These are phyloP conservation scores for Parotocinclus haroldoi DNA, from an alignment of 2,797 vertebrate species.

Conservation along the genomic window DNA sequence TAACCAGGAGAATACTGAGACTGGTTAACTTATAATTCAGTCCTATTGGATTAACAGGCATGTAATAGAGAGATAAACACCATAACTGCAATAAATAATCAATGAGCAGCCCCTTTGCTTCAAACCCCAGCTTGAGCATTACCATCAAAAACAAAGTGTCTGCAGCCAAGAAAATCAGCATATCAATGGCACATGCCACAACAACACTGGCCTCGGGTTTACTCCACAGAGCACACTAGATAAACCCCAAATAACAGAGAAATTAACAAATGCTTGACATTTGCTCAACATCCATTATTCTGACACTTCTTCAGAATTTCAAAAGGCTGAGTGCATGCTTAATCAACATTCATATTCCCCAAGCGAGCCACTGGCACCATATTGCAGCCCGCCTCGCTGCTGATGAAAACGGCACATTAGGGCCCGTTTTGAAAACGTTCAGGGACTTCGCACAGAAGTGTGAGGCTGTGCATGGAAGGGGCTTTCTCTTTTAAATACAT, in stretches of 20 bases:
- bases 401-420: constrained; percentile 98
- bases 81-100: constrained; percentile 76
- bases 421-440: constrained; percentile 89
- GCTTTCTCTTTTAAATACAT: constrained; percentile 83
- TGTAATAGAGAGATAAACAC: constrained; percentile 64
- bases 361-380: constrained; percentile 91
- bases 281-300: constrained; percentile 99
- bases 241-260: constrained; percentile 99
- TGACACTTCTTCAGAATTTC: constrained; percentile 99
- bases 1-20: constrained; percentile 21
- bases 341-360: constrained; percentile 99
- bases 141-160: constrained; percentile 83
- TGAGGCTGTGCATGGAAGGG: constrained; percentile 36
- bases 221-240: constrained; percentile 83
- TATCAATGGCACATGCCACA: constrained; percentile 99
- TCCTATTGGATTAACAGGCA: constrained; percentile 60
- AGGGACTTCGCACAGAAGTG: constrained; percentile 75
- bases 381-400: constrained; percentile 95
- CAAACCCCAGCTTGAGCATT: constrained; percentile 62
- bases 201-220: constrained; percentile 71
- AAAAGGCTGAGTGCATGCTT: constrained; percentile 99
- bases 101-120: constrained; percentile 68
- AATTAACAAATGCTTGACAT: constrained; percentile 99
- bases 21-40: constrained; percentile 55
- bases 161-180: constrained; percentile 93